These are phyloP conservation scores for Scaeva pyrastri DNA, from an alignment of 2,888 invertebrate species.

Conservation along the genomic window DNA sequence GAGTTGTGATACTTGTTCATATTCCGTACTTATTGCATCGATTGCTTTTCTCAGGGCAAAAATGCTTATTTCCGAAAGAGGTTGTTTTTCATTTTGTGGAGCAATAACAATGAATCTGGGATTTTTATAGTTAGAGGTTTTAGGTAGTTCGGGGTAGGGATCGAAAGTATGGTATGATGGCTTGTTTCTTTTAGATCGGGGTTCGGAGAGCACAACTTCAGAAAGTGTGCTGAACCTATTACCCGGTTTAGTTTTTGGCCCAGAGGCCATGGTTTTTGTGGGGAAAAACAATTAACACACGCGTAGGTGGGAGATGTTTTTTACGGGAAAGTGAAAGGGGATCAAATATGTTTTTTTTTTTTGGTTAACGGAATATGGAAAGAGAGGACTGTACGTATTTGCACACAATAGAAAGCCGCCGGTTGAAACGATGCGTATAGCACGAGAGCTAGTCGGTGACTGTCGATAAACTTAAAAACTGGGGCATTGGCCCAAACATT, in stretches of 20 bases:
- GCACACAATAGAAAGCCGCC: conserved; percentile 23
- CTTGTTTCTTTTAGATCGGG: conserved; percentile 19
- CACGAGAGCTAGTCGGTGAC: conserved; percentile 27
- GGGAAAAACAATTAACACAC: conserved; percentile 1
- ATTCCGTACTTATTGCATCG: neutral
- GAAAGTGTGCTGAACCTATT: conserved; percentile 18
- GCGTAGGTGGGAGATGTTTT: neutral
- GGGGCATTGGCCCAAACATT: neutral
- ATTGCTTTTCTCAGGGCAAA: neutral
- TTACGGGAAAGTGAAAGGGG: neutral
- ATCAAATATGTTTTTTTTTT: neutral
- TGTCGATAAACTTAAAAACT: no score
- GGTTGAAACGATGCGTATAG: conserved; percentile 16
- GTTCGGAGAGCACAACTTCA: conserved; percentile 9
- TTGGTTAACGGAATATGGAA: neutral
- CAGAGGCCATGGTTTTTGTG: conserved; percentile 13
- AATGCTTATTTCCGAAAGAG: conserved; percentile 7
- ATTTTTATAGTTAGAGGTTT: neutral
- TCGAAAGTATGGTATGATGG: neutral
- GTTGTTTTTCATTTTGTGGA: no score
- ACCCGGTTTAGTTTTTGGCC: conserved; percentile 7
- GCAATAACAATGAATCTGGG: no score
- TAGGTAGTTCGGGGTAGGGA: conserved; percentile 3
- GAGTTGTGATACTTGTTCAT: neutral
- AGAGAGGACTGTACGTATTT: neutral